Conservation (phyloP, 2,888 invertebrate species). For the Tillus elongatus region DNA sequence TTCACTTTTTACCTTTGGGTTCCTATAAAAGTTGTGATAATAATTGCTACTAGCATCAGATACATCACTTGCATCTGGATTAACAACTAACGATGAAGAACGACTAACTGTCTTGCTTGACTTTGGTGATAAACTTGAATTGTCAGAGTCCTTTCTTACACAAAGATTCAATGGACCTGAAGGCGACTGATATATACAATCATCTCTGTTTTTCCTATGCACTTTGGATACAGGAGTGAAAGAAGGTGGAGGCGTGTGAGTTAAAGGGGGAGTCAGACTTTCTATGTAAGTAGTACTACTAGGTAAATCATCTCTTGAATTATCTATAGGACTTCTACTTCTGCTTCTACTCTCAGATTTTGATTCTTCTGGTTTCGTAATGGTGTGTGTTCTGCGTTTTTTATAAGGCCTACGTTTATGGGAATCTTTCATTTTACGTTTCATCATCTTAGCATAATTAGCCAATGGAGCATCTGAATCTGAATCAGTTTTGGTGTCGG, state of each 20-base stretch:
- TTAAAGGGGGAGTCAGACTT: no score
- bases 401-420: background rate
- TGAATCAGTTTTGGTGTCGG: no score
- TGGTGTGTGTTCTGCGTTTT: background rate
- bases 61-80: background rate
- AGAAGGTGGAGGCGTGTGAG: no score
- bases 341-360: conserved; percentile 5
- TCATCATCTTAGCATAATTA: conserved; percentile 4
- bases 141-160: background rate
- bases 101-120: background rate
- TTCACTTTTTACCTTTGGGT: conserved; percentile 16
- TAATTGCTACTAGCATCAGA: background rate
- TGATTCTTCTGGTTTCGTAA: background rate
- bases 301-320: no score
- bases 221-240: no score
- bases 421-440: conserved; percentile 9
- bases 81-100: no score
- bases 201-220: conserved; percentile 1
- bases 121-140: background rate
- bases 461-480: no score
- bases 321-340: no score
- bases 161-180: background rate
- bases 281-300: no score
- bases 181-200: background rate
- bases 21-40: conserved; percentile 13